Evolutionary conservation across 2,113 vertebrate genomes (phyloP).

Genomic region (Siniperca chuatsi): DNA sequence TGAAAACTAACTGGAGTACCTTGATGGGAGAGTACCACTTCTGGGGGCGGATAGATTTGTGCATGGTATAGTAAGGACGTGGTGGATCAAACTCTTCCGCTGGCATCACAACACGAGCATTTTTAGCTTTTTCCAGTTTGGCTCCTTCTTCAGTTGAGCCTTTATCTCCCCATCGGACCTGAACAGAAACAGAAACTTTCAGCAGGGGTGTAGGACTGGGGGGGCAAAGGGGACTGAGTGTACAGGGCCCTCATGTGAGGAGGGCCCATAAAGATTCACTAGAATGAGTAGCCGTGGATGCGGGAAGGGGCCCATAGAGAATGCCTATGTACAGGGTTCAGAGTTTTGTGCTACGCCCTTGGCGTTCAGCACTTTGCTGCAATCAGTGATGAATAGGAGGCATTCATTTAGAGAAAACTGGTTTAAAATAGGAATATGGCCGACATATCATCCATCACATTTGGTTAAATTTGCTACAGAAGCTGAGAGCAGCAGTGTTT

Average conservation of each 20-base stretch:
- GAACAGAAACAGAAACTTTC: conserved; percentile 35
- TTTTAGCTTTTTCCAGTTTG: conserved; percentile 97
- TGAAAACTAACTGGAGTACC: conserved; percentile 75
- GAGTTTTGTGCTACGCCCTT: too few relatives aligned
- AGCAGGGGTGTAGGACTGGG: background rate
- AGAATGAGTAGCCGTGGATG: too few relatives aligned
- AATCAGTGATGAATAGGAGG: background rate
- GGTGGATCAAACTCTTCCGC: conserved; percentile 90
- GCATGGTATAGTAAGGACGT: conserved; percentile 84
- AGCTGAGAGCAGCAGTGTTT: background rate
- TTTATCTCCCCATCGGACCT: conserved; percentile 98
- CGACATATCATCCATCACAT: background rate
- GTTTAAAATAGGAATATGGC: background rate
- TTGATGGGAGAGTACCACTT: conserved; percentile 99
- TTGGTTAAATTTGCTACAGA: background rate
- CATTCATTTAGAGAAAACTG: background rate
- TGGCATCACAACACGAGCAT: conserved; percentile 94
- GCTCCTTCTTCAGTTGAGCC: conserved; percentile 98
- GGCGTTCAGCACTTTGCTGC: background rate
- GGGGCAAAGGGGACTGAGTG: too few relatives aligned
- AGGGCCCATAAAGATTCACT: too few relatives aligned
- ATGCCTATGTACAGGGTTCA: too few relatives aligned
- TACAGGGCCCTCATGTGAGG: too few relatives aligned
- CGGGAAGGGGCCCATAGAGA: too few relatives aligned
- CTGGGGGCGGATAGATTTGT: conserved; percentile 80